A percentile compares a stretch with the other conserved stretches of the same genome.
Conservation (phyloP, 2,888 invertebrate species). For the Heliconius erato region DNA sequence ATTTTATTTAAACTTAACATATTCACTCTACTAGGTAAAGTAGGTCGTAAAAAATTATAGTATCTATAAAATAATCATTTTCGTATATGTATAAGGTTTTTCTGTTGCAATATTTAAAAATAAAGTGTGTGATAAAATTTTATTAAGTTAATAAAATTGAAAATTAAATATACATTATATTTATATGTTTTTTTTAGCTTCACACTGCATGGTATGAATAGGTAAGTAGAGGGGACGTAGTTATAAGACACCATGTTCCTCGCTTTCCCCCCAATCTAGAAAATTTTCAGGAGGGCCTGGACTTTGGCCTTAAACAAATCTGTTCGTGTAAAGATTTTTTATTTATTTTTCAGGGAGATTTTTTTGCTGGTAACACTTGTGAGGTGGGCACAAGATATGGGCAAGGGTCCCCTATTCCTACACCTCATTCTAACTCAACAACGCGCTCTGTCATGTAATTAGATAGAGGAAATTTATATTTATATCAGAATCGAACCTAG, state of each 20-base stretch:
- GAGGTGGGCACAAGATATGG: too few relatives aligned
- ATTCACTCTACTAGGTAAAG: slow-evolving; percentile 3
- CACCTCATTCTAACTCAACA: too few relatives aligned
- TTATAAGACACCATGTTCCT: background rate
- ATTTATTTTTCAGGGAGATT: too few relatives aligned
- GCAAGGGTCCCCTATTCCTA: too few relatives aligned
- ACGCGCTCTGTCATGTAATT: too few relatives aligned
- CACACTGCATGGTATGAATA: background rate
- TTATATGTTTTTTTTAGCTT: background rate
- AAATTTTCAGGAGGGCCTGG: too few relatives aligned
- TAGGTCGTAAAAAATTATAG: background rate
- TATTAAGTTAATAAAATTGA: background rate
- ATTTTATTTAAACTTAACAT: background rate
- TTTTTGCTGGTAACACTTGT: too few relatives aligned
- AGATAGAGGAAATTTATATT: too few relatives aligned
- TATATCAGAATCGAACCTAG: too few relatives aligned
- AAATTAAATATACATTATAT: slow-evolving; percentile 2
- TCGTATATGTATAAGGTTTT: background rate
- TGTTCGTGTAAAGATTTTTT: too few relatives aligned
- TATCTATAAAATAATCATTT: slow-evolving; percentile 6
- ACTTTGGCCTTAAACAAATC: too few relatives aligned
- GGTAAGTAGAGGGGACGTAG: background rate
- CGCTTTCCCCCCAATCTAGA: background rate
- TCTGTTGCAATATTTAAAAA: background rate
- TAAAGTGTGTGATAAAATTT: background rate